Conservation (phyloP, 2,888 invertebrate species). For the Sturmia bella region DNA sequence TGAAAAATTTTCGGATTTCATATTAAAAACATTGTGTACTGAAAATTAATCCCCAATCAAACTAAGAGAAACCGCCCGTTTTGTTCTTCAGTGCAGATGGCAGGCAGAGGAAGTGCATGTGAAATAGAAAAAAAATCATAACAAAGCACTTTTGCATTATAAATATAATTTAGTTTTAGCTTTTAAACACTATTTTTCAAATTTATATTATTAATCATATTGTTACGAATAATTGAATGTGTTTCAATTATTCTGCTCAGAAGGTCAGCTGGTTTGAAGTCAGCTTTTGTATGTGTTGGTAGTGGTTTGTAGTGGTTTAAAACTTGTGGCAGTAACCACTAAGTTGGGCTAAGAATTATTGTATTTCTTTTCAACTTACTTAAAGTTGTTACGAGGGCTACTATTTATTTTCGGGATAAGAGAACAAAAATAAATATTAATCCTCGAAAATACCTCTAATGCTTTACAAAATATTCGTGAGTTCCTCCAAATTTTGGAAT, state of each 20-base stretch:
- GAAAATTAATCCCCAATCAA: too few species aligned
- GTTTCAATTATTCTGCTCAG: slow-evolving; percentile 32
- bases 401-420: slow-evolving; percentile 8
- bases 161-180: slow-evolving; percentile 12
- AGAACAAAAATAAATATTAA: too few species aligned
- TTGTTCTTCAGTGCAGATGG: background rate
- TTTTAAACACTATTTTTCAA: slow-evolving; percentile 25
- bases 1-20: background rate
- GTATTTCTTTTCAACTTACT: background rate
- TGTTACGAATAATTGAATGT: slow-evolving; percentile 21
- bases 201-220: slow-evolving; percentile 29
- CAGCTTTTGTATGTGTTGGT: background rate
- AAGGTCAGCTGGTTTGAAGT: slow-evolving; percentile 60
- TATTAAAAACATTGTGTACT: too few species aligned
- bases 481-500: too few species aligned
- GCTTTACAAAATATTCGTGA: too few species aligned
- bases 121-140: slow-evolving; percentile 9
- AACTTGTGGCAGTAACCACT: background rate
- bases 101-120: background rate
- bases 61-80: background rate
- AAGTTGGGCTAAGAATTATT: background rate
- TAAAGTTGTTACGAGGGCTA: background rate
- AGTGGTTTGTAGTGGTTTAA: background rate
- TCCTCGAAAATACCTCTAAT: too few species aligned
- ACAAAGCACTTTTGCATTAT: slow-evolving; percentile 27